Conservation (phyloP, 2,113 vertebrate species). For the Apodemus sylvaticus region DNA sequence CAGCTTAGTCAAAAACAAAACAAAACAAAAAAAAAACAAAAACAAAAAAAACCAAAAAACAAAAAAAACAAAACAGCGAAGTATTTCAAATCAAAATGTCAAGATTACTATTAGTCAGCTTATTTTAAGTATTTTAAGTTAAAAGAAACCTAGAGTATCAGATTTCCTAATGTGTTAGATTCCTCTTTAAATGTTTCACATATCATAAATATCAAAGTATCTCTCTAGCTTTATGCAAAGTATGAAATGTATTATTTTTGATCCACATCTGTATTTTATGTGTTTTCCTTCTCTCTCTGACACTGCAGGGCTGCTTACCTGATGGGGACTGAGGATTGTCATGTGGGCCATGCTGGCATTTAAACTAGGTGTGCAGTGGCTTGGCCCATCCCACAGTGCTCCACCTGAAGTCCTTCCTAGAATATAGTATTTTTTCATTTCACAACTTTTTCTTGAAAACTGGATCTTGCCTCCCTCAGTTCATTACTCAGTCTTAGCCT, state of each 20-base stretch:
- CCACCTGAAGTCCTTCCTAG: neutral
- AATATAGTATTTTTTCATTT: neutral
- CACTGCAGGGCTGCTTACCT: neutral
- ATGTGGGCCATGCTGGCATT: neutral
- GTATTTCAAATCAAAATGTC: conserved; percentile 39
- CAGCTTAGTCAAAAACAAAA: neutral
- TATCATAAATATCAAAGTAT: neutral
- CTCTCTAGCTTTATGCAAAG: neutral
- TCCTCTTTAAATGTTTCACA: conserved; percentile 39
- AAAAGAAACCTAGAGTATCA: neutral
- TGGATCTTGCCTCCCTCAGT: neutral
- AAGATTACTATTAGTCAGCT: conserved; percentile 4
- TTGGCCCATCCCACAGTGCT: neutral
- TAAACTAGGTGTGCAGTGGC: neutral
- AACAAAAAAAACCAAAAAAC: no score
- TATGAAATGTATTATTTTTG: conserved; percentile 20
- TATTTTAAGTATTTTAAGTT: conserved; percentile 53
- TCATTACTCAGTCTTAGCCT: neutral
- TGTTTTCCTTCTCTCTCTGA: neutral
- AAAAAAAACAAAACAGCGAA: no score
- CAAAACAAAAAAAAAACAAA: no score
- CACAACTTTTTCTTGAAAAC: conserved; percentile 11
- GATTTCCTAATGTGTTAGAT: neutral
- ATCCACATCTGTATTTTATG: neutral
- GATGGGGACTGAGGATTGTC: neutral